A percentile compares a stretch with the other conserved stretches of the same genome.
phyloP scores from a whole-genome alignment of 2,113 vertebrate species.

The Acrocephalus kingi region DNA sequence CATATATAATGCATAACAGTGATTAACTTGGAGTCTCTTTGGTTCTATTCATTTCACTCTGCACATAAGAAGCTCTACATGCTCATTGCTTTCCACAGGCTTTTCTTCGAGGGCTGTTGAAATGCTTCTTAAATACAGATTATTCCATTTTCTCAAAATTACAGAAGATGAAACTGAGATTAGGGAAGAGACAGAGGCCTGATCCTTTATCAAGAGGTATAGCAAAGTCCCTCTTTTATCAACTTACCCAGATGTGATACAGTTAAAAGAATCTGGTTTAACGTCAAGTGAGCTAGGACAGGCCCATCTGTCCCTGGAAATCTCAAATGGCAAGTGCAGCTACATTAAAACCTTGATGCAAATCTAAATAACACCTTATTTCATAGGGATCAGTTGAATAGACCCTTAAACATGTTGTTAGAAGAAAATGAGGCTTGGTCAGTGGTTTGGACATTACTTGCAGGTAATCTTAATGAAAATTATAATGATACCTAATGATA shows the following conservation, averaged over 20 bases:
- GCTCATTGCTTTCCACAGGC: not conserved
- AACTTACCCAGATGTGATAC: not conserved
- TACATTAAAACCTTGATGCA: not conserved
- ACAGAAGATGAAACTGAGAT: not conserved
- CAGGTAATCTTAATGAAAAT: not conserved
- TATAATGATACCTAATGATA: not conserved
- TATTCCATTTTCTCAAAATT: not conserved
- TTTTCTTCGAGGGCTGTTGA: not conserved
- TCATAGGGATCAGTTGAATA: not conserved
- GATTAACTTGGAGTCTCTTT: too few relatives aligned
- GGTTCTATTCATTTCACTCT: too few relatives aligned
- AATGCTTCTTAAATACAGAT: not conserved
- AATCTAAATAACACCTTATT: not conserved
- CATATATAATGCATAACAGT: too few relatives aligned
- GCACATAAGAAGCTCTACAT: rapidly evolving
- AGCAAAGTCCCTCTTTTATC: not conserved
- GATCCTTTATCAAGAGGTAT: not conserved
- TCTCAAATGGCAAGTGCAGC: not conserved
- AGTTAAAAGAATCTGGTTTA: not conserved
- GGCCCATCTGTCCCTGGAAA: not conserved
- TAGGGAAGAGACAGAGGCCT: not conserved
- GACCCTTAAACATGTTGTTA: not conserved
- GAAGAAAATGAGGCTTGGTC: not conserved
- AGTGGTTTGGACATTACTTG: not conserved
- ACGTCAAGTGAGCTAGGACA: not conserved